These are phyloP conservation scores for Bovichtus variegatus DNA, from an alignment of 2,797 vertebrate species.

Conservation along the genomic window DNA sequence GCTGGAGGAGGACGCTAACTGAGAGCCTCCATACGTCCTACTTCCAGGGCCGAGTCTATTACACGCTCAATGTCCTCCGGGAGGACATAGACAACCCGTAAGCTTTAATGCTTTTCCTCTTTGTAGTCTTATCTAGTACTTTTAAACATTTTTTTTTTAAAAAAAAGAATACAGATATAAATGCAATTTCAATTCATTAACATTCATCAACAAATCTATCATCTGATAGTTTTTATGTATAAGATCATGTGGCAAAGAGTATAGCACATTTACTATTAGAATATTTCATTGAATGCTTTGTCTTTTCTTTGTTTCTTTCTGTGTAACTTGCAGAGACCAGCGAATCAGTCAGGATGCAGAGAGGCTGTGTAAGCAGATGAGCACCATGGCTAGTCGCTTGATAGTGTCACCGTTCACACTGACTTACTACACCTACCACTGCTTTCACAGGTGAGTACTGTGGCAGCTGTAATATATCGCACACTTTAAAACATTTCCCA, in stretches of 20 bases:
- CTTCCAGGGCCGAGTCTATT: slow-evolving; percentile 94
- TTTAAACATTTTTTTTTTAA: no score
- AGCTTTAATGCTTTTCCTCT: slow-evolving; percentile 47
- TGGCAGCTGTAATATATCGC: neutral
- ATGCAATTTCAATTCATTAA: neutral
- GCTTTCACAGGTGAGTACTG: slow-evolving; percentile 88
- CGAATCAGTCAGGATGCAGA: slow-evolving; percentile 97
- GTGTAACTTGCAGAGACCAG: slow-evolving; percentile 89
- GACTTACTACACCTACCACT: slow-evolving; percentile 95
- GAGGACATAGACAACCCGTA: slow-evolving; percentile 97
- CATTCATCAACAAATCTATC: neutral
- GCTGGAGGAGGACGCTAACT: slow-evolving; percentile 93
- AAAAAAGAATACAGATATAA: neutral
- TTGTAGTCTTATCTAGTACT: neutral
- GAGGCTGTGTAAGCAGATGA: slow-evolving; percentile 94
- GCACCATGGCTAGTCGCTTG: slow-evolving; percentile 92
- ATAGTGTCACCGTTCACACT: slow-evolving; percentile 94
- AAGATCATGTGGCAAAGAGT: neutral
- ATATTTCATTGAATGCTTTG: neutral
- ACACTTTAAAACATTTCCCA: neutral
- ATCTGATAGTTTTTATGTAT: neutral
- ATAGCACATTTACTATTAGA: neutral
- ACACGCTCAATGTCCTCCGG: slow-evolving; percentile 91
- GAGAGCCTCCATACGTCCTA: slow-evolving; percentile 92
- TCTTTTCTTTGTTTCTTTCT: neutral